Evolutionary conservation across 2,113 vertebrate genomes (phyloP), one percentile per base, ranked within the genome.

Genomic region (Carollia perspicillata): DNA sequence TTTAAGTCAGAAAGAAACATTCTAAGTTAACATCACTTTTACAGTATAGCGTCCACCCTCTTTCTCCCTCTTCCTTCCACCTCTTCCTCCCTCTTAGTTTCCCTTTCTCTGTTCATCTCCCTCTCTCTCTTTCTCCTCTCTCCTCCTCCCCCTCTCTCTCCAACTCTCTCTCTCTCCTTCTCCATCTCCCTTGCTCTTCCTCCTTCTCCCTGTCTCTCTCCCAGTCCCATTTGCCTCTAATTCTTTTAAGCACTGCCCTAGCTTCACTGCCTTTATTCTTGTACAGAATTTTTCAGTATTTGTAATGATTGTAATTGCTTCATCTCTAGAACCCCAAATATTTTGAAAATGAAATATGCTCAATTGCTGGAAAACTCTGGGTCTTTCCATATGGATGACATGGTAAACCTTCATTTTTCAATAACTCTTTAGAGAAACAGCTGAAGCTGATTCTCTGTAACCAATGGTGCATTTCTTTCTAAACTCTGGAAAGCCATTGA

Each of bases 401-500:
- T 23, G 51, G 33, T 77, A 33, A 0, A 0, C 6, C 1, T 8
- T 20, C 3, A 6, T 9, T 40, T 2, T 2, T 88, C 83, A 3
- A 0, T 85, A 49, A 7, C 6, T 85, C n/a, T 28, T 8, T 20
- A 60, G 30, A n/a, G 4, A 33, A 42, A 42, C 4, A 13, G 1
- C 18, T 51, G 63, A 75, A 79, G 66, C 84, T 23, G 17, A 8
- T 13, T 87, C 58, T 94, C 0, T 6, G 78, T 33, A 66, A 93
- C 49, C n/a, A 16, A 22, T 65, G 4, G 4, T 9, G 3, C 0
- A 53, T 77, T 91, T 92, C 20, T 35, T n/a, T 83, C 79, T 72
- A 80, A 95, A 92, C 91, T 89, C 80, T 89, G 68, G 94, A 94
- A 97, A 94, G 47, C 17, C 84, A 91, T 96, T 75, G 65, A 40